A percentile compares a stretch with the other conserved stretches of the same genome.
These are phyloP conservation scores for Hepsetus odoe DNA, from an alignment of 2,113 vertebrate genomes.

Conservation along the genomic window DNA sequence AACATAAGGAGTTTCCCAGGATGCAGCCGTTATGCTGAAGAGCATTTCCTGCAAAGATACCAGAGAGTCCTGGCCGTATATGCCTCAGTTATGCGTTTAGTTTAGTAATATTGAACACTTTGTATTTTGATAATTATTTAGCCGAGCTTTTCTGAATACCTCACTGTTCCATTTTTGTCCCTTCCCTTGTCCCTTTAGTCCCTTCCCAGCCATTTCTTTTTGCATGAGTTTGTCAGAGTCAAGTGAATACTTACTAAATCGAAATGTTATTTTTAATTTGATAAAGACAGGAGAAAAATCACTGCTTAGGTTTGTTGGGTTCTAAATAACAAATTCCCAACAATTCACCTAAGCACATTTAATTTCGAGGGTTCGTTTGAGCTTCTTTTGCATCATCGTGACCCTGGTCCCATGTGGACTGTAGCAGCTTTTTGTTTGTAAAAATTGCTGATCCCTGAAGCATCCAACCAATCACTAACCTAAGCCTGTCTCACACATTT, in stretches of 20 bases:
- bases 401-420: constrained; percentile 16
- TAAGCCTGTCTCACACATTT: constrained; percentile 29
- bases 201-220: too few relatives aligned
- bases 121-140: too few relatives aligned
- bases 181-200: too few relatives aligned
- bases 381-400: constrained; percentile 15
- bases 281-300: too few relatives aligned
- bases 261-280: too few relatives aligned
- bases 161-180: too few relatives aligned
- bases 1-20: constrained; percentile 24
- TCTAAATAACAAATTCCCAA: background rate
- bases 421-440: constrained; percentile 44
- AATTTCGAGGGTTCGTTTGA: background rate
- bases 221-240: too few relatives aligned
- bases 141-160: too few relatives aligned
- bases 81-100: background rate
- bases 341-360: background rate
- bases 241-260: too few relatives aligned
- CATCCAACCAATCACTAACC: constrained; percentile 51
- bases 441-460: constrained; percentile 40
- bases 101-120: background rate
- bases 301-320: background rate
- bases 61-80: background rate
- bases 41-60: background rate
- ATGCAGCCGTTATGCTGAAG: background rate